Evolutionary conservation across 2,888 invertebrate genomes (phyloP), one percentile per base, ranked within the genome.

Genomic region (Leucophenga montana): DNA sequence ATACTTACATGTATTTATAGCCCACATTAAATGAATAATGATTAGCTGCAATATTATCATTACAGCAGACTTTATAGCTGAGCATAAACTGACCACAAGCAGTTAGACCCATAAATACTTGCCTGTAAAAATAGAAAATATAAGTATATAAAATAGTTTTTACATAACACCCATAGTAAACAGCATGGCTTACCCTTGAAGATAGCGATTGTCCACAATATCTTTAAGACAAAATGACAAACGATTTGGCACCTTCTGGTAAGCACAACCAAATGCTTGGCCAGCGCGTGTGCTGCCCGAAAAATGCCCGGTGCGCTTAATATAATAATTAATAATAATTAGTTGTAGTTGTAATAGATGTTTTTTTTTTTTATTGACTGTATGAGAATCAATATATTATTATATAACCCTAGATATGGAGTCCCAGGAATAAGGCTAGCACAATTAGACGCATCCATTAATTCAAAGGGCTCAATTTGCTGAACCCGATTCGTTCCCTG

Each of bases 101-200:
- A n/a, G 96, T 96, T 85, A 97, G 94, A 8, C 98, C 98, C 94
- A 98, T 95, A 86, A 96, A 95, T 75, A 97, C 93, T 88, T 97
- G 97, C 77, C 96, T 96, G 79, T 27, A 27, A n/a, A 27, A 31
- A 31, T 4, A 54, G 6, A 18, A 56, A 20, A 20, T 27, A 27
- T 9, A 56, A 56, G n/a, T 16, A 9, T 27, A 16, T 14, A 44
- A 27, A 64, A 59, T n/a, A 14, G 14, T 1, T 22, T 16, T 4
- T 5, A 48, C 48, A 20, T 46, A 20, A 50, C 6, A 18, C 14
- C 6, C 6, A 5, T 50, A 1, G 27, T 53, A 22, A 18, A 27
- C 48, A 1, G 6, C 16, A 14, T 8, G 27, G 71, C 81, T 79
- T 70, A 88, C 88, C 88, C 88, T 61, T 90, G 88, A 68, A 92